Base-by-base conservation (phyloP, 2,113 vertebrate genomes). In the Pampusana beccarii region DNA sequence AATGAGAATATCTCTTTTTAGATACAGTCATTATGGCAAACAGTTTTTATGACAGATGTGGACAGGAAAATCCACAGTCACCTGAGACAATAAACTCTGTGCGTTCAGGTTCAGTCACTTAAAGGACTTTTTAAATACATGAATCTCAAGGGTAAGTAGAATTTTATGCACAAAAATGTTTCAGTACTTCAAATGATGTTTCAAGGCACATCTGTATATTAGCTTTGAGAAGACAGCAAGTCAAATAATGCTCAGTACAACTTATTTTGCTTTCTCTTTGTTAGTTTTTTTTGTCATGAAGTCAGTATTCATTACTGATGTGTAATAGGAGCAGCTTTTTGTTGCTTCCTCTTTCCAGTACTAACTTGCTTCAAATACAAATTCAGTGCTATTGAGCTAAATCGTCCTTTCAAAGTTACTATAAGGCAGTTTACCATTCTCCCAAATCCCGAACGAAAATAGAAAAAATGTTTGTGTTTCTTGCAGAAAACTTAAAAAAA, bases 371-470 rank as follows among this genome's bases (percentile, higher is more conserved):
- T 88, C 65, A 92, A 93, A 69, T 53, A 65, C 16, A 70, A 88
- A 92, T 94, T 81, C 92, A 91, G 62, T 88, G 57, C 86, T 91
- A 65, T 77, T 95, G 64, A 89, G 36, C 69, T 86, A 93, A 93
- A 91, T 57, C 57, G 62, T 62, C 86, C 38, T 88, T 67, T 92
- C 57, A 92, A 64, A 87, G 86, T 83, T 77, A 24, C 61, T 82
- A 33, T 57, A 71, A 74, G 42, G 60, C 65, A 93, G 95, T 87
- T 96, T 95, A 34, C 73, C 56, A 80, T 57, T 73, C 51, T 91
- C 60, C 17, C 33, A 66, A 73, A 90, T 46, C 11, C 24, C 57
- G 71, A 90, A 85, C n/a, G 89, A 77, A 90, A 80, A 93, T 92
- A 94, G 78, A 91, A 54, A 23, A 46, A 88, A 90, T 36, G 31